These are phyloP conservation scores for Microchirus variegatus DNA, from an alignment of 2,797 vertebrate genomes.

Conservation along the genomic window DNA sequence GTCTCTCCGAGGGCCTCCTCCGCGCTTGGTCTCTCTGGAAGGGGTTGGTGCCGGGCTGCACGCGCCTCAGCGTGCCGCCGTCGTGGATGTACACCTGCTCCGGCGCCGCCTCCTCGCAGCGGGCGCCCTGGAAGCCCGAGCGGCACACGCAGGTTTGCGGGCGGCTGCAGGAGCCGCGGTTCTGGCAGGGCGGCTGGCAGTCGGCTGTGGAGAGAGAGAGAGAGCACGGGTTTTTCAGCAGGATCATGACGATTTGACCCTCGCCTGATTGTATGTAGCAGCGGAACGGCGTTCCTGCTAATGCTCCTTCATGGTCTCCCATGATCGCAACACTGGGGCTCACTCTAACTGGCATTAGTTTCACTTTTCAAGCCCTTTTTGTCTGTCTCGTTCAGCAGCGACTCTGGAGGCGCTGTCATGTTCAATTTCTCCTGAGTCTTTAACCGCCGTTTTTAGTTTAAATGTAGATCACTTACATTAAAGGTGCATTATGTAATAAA, in stretches of 20 bases:
- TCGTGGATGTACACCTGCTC: slow-evolving; percentile 92
- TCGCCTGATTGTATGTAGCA: slow-evolving; percentile 26
- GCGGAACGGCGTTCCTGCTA: slow-evolving; percentile 40
- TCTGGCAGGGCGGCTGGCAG: slow-evolving; percentile 94
- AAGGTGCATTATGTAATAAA: too few species aligned
- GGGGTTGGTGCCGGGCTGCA: slow-evolving; percentile 68
- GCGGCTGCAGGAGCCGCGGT: slow-evolving; percentile 94
- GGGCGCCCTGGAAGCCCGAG: slow-evolving; percentile 90
- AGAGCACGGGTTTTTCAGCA: slow-evolving; percentile 62
- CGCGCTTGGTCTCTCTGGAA: slow-evolving; percentile 73
- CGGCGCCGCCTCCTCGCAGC: slow-evolving; percentile 89
- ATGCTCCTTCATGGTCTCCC: slow-evolving; percentile 27
- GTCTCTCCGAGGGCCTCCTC: slow-evolving; percentile 66
- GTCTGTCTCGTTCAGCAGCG: slow-evolving; percentile 44
- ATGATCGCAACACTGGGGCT: slow-evolving; percentile 47
- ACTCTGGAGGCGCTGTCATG: slow-evolving; percentile 60
- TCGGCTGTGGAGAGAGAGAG: slow-evolving; percentile 86
- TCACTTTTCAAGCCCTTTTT: slow-evolving; percentile 48
- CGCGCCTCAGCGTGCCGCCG: slow-evolving; percentile 73
- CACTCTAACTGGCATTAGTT: slow-evolving; percentile 65
- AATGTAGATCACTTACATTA: slow-evolving; percentile 63
- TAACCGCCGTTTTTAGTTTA: slow-evolving; percentile 63
- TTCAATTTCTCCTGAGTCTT: slow-evolving; percentile 60
- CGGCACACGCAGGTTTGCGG: slow-evolving; percentile 95
- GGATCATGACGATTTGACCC: slow-evolving; percentile 41